Base-by-base conservation (phyloP, 2,113 vertebrate species). In the Carollia perspicillata region DNA sequence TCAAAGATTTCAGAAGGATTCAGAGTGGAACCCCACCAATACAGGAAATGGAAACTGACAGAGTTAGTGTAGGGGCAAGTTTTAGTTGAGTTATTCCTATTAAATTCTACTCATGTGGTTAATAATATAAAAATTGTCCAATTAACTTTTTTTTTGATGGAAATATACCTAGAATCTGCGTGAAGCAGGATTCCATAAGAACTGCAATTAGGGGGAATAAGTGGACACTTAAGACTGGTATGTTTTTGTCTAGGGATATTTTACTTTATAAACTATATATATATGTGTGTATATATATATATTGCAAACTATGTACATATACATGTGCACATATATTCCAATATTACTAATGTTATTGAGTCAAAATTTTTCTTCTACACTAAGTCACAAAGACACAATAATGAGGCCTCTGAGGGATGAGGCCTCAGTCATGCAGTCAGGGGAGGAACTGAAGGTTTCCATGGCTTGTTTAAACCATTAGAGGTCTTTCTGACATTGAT, bases 31-130 rank as follows among this genome's bases (percentile, higher is more conserved):
- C n/a, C 55, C 72, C 40, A 49, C 85, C 93, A 90, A 26, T 28
- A 94, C 75, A 93, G 96, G 75, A 96, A 96, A 96, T 89, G 79
- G 93, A 90, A 97, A 87, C 18, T 84, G 95, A 96, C 74, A 84
- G 91, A 94, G 69, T 79, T 74, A 91, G 53, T 2, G 12, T 65
- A 47, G 96, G 91, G 66, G 85, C 44, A 86, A 87, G 93, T 80
- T 97, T 89, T 90, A 90, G 91, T 94, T 89, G 69, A 94, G 83
- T 28, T 53, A 23, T 51, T 95, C 71, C 84, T 49, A 84, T 95
- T 96, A 96, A 90, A 97, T 96, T 97, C 84, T 96, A 72, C 78
- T 96, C 88, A 47, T 81, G 84, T 74, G 65, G 83, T 84, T 96
- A 93, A 92, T 85, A 89, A 87, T 77, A 84, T 42, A 95, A 97